Evolutionary conservation across 2,113 vertebrate genomes (phyloP), one percentile per base, ranked within the genome.

Genomic region (Zosterops japonicus): DNA sequence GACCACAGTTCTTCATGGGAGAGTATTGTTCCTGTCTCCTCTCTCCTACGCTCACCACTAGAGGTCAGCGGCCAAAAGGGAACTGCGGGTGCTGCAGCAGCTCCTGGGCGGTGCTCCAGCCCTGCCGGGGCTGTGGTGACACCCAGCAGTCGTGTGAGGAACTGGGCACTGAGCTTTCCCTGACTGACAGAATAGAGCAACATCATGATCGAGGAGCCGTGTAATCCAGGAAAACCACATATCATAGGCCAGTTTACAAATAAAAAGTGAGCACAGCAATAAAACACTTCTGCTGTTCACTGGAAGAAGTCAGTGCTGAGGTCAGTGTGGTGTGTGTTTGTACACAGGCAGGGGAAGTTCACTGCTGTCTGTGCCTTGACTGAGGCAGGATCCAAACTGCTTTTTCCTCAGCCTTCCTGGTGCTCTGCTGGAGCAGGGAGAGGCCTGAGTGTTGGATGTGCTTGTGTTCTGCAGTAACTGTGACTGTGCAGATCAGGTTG

Each of bases 61-160:
- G 96, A 95, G 90, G 96, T 93, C 97, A 90, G 18, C 74, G 68
- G 50, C 77, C 42, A 1, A 47, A 67, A 74, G 60, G 70, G 44
- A 94, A 50, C 35, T 0, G 83, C 0, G 0, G 15, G 25, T 12
- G 41, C 56, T 24, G 69, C 6, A 1, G 41, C 76, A 5, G 25
- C 22, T 21, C 11, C 31, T 2, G 60, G 28, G 31, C 9, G 14
- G 0, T 13, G 36, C 2, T 25, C 3, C 11, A 8, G 67, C 41
- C 13, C 33, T 17, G 21, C 49, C 50, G 5, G 12, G 35, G 42
- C 41, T 15, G 11, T 3, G 70, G 0, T 17, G 49, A 1, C 3
- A 1, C 41, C 22, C 36, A 5, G 46, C 46, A 25, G 5, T 9
- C 9, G 0, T 12, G 8, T 4, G 50, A 9, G 4, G 36, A 63